phyloP scores from a whole-genome alignment of 2,797 vertebrate species.

The Schizopygopsis pylzovi region DNA sequence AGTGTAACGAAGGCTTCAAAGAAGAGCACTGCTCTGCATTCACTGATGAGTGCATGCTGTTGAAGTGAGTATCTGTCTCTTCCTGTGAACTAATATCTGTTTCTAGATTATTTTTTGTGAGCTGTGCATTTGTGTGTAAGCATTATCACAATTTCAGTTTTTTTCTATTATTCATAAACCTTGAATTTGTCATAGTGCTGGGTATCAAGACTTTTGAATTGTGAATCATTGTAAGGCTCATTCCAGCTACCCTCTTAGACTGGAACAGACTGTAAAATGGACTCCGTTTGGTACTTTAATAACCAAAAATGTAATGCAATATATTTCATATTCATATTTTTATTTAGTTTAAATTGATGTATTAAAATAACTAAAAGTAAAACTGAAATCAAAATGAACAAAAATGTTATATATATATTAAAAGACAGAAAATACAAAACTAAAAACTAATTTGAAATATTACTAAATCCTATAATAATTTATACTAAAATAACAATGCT shows the following conservation, averaged over 20 bases:
- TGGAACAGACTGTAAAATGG: background rate
- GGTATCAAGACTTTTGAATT: background rate
- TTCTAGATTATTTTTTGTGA: background rate
- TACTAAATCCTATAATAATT: no score
- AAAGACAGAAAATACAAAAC: no score
- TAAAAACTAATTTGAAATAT: no score
- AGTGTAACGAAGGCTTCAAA: conserved; percentile 67
- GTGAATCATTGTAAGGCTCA: background rate
- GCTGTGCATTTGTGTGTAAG: conserved; percentile 6
- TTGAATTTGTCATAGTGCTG: background rate
- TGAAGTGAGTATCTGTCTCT: conserved; percentile 68
- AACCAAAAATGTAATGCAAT: no score
- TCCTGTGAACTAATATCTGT: background rate
- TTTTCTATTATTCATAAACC: background rate
- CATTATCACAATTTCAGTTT: background rate
- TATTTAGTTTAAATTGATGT: background rate
- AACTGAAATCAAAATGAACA: background rate
- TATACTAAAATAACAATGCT: background rate
- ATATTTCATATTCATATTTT: background rate
- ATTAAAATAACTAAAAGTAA: background rate
- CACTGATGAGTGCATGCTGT: conserved; percentile 64
- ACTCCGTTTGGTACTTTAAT: background rate
- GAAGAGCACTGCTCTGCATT: conserved; percentile 67
- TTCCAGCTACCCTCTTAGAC: background rate
- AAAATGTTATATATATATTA: no score